These are phyloP conservation scores for Epizoanthus fatuus DNA, from an alignment of 92 coral and sea anemone species.

Conservation along the genomic window DNA sequence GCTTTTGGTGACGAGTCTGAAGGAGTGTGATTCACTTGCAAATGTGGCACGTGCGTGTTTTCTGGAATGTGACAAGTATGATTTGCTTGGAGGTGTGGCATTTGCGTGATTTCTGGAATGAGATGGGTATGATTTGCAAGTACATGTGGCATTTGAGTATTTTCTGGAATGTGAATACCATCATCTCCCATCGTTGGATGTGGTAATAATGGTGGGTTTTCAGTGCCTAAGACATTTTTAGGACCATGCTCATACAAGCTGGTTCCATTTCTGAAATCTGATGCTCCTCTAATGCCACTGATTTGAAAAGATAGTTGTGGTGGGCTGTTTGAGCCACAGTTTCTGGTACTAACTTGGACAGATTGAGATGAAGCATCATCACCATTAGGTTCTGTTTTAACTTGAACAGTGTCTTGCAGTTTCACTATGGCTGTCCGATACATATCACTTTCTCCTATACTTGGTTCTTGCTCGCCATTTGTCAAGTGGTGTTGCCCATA, in stretches of 20 bases:
- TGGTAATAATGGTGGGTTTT: constrained; percentile 4
- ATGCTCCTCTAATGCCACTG: constrained; percentile 8
- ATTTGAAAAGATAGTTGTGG: not conserved
- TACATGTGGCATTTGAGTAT: too few relatives aligned
- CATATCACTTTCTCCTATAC: constrained; percentile 23
- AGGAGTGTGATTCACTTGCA: constrained; percentile 12
- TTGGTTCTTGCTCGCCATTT: constrained; percentile 19
- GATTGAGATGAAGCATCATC: constrained; percentile 14
- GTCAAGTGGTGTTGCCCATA: not conserved
- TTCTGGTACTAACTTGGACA: constrained; percentile 9
- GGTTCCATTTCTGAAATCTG: constrained; percentile 34
- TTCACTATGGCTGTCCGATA: constrained; percentile 78
- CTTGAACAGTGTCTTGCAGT: constrained; percentile 81
- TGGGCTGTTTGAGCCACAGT: not conserved
- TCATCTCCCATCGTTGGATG: not conserved
- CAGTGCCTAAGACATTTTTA: not conserved
- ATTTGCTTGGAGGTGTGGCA: too few relatives aligned
- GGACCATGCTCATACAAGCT: constrained; percentile 38
- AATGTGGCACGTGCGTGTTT: constrained; percentile 27
- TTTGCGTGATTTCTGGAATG: too few relatives aligned
- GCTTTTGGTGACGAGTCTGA: not conserved
- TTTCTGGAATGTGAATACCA: too few relatives aligned
- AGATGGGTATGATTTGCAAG: too few relatives aligned
- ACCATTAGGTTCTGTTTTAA: constrained; percentile 85
- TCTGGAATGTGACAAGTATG: not conserved